Percentiles rank a stretch among this genome's conserved stretches.
Conservation (phyloP, 2,113 vertebrate genomes). For the Oenanthe melanoleuca region DNA sequence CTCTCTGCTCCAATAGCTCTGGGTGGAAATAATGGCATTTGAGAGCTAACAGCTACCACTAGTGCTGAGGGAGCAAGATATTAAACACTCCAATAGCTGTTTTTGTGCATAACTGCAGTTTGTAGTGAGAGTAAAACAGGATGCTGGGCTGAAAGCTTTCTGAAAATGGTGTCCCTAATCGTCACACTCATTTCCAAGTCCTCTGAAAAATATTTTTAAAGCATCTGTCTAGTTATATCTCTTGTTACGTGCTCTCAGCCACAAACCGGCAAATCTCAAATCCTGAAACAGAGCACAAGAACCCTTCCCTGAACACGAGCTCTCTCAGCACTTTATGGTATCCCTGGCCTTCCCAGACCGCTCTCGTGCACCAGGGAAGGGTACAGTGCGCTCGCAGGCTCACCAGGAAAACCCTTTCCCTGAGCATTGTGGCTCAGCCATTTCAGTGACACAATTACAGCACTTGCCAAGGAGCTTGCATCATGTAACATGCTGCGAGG, state of each 20-base stretch:
- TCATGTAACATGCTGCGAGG: constrained; percentile 5
- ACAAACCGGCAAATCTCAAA: background rate
- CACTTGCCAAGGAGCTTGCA: constrained; percentile 49
- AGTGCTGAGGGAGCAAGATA: background rate
- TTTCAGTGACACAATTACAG: constrained; percentile 52
- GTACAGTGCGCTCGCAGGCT: background rate
- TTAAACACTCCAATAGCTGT: background rate
- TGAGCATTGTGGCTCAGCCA: constrained; percentile 10
- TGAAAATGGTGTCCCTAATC: background rate
- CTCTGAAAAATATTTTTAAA: constrained; percentile 5
- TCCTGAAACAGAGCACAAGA: background rate
- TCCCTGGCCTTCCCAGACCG: background rate
- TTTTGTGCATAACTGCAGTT: constrained; percentile 15
- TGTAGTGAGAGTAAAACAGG: background rate
- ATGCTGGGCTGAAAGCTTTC: background rate
- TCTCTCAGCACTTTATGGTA: background rate
- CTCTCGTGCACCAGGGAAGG: background rate
- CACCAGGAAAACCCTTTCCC: constrained; percentile 29
- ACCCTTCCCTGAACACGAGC: background rate
- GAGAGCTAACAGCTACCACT: background rate
- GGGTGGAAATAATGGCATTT: background rate
- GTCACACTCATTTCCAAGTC: background rate
- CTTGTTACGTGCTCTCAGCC: background rate
- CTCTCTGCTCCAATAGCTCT: background rate
- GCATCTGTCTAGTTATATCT: background rate